phyloP scores from a whole-genome alignment of 2,888 invertebrate genomes.

The Julus scanicus region DNA sequence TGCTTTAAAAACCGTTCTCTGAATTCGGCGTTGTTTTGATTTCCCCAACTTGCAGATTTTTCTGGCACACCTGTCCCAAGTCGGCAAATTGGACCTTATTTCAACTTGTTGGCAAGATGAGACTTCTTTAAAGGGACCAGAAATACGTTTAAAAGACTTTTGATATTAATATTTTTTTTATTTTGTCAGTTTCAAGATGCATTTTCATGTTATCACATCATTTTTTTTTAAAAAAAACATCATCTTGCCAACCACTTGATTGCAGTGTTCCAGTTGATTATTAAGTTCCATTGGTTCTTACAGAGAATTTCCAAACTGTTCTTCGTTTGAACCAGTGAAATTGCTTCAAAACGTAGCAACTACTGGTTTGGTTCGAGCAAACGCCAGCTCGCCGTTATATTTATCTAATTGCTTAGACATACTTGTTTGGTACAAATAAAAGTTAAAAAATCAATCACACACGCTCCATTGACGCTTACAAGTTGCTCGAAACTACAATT shows the following conservation, averaged over 20 bases:
- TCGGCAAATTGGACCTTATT: not conserved
- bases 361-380: not conserved
- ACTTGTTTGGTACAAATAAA: constrained; percentile 25
- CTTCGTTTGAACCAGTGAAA: not conserved
- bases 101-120: not conserved
- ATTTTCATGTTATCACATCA: not conserved
- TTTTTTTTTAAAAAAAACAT: not conserved
- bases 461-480: constrained; percentile 23
- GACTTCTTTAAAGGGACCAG: not conserved
- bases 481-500: not conserved
- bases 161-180: no score
- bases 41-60: not conserved
- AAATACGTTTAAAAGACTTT: not conserved
- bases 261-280: not conserved
- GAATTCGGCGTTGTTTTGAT: not conserved
- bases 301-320: not conserved
- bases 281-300: not conserved
- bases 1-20: not conserved
- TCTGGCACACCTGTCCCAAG: not conserved
- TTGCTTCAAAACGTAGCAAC: not conserved
- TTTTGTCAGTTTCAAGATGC: not conserved
- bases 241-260: not conserved
- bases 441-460: constrained; percentile 7
- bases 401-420: constrained; percentile 15
- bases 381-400: not conserved